Base-by-base conservation (phyloP, 2,797 vertebrate genomes). In the Tokudaia tokunoshimensis region DNA sequence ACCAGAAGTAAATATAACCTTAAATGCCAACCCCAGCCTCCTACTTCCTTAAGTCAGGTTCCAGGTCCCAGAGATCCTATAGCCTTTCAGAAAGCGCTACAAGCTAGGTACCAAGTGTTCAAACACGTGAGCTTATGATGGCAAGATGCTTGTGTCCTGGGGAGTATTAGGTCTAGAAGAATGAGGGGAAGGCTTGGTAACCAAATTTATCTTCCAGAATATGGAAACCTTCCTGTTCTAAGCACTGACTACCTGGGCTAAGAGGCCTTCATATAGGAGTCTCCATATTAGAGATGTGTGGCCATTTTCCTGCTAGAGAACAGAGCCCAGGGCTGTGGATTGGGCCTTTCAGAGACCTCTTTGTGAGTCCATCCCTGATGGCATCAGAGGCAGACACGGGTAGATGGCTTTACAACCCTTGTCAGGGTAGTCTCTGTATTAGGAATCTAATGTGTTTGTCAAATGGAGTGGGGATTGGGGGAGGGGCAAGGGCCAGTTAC, bases 251-350 rank as follows among this genome's bases (percentile, higher is more conserved):
- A 0, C 15, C 31, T 26, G 52, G 31, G 4, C 13, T 37, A 47
- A 2, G 11, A 34, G 24, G 3, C 1, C 1, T 41, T 44, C 31
- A 20, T 20, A 20, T 37, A 2, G 14, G 26, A 31, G 3, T 1
- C 2, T 41, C 50, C 26, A n/a, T 12, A 22, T 55, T 34, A 24
- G 59, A 81, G n/a, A 2, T 3, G 4, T 22, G 50, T 2, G 20
- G 8, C 50, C n/a, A 15, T 50, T n/a, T 90, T 8, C 12, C 29
- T 59, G 41, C 10, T 78, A 44, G 1, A 82, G 50, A 57, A 26
- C 2, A 41, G 80, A 88, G 31, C 41, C 55, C 17, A 4, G 10
- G 13, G 37, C n/a, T 70, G 50, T 57, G 24, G 50, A 3, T 3
- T 70, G 41, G 31, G 2, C 20, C 63, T 47, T 17, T 34, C 44